Base-by-base conservation (phyloP, 2,113 vertebrate species). In the Poeciliopsis turrubarensis region DNA sequence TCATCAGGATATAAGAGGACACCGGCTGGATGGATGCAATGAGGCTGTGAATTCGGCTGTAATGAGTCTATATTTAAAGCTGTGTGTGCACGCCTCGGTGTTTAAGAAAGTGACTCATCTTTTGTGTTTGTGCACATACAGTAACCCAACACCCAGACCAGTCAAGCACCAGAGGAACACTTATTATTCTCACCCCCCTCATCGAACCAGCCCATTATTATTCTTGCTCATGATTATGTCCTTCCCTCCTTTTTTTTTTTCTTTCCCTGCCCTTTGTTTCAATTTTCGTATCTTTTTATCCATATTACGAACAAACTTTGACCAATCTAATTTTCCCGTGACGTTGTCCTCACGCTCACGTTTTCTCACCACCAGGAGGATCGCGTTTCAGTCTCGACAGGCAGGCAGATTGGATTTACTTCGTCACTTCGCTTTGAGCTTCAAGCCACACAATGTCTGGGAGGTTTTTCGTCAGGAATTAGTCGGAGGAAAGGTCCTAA, bases 31-130 rank as follows among this genome's bases (percentile, higher is more conserved):
- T 68, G 14, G 77, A 73, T 25, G 60, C 44, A 54, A 70, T 72
- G 82, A 47, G 2, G 12, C 75, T 66, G 61, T 65, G 76, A 79
- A 70, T 82, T 44, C 60, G 72, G 81, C 69, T 29, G 62, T 85
- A 77, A 81, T 73, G 71, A 80, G 79, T 75, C 78, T 87, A 73
- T 86, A 80, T 84, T 86, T 90, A 83, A 78, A 77, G 72, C 7
- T 79, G 69, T 78, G 61, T 79, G 17, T 0, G 67, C 0, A 34
- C 0, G 39, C 0, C 51, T 82, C 37, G n/a, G 73, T 25, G 60
- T 79, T 78, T 83, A 72, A 80, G 77, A 86, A 80, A 81, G 76
- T 86, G 85, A 89, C 86, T 90, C 88, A 90, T 86, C 80, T 78
- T 86, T 80, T 89, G 71, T 77, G 65, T 86, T 84, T 85, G 77